Evolutionary conservation across 92 coral and sea anemone species (phyloP).

Genomic region (Meandrina meandrites): DNA sequence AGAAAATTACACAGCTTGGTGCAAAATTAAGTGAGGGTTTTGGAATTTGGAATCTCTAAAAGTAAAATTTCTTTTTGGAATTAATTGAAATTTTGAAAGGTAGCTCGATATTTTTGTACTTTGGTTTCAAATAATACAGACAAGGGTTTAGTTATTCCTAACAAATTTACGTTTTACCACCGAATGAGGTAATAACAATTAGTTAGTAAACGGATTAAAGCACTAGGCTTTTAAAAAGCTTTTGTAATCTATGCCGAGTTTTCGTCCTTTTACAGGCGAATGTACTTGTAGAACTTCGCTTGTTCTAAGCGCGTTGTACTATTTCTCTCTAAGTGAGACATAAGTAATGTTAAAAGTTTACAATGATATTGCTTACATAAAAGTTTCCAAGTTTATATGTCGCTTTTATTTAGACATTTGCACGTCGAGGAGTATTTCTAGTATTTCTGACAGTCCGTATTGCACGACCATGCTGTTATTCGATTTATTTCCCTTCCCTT

Average conservation of each 20-base stretch:
- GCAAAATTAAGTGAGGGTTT: too few relatives aligned
- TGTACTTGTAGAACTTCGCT: not conserved
- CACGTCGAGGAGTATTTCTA: not conserved
- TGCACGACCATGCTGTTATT: not conserved
- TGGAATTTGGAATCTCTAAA: not conserved
- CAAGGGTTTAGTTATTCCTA: not conserved
- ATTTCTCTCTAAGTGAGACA: not conserved
- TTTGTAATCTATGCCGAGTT: not conserved
- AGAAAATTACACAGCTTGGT: not conserved
- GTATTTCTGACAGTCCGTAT: not conserved
- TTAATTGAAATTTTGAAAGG: not conserved
- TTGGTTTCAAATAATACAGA: not conserved
- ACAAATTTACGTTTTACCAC: too few relatives aligned
- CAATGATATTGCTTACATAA: not conserved
- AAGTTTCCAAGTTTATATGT: not conserved
- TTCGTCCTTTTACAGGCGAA: not conserved
- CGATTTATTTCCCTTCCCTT: constrained; percentile 9
- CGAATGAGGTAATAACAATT: not conserved
- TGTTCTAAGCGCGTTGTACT: not conserved
- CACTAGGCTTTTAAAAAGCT: not conserved
- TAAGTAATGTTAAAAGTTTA: not conserved
- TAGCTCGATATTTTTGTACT: not conserved
- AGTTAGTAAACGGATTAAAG: not conserved
- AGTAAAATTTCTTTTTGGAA: not conserved
- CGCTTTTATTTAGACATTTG: not conserved